Base-by-base conservation (phyloP, 2,888 invertebrate genomes). In the Spodoptera littoralis region DNA sequence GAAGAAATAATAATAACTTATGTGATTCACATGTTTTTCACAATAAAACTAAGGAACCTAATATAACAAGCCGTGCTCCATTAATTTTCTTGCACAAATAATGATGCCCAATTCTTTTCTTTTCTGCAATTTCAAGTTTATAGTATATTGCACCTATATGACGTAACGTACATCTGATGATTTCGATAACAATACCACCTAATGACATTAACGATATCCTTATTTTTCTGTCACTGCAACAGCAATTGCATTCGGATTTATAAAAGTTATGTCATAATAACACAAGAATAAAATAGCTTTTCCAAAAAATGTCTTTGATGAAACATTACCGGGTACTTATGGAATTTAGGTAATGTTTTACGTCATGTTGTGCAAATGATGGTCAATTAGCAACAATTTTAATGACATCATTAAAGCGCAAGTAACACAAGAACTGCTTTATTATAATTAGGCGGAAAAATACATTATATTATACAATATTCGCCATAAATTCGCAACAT, bases 201-300 rank as follows among this genome's bases (percentile, higher is more conserved):
- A 55, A 73, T 48, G 50, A 58, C 52, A 9, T 46, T 22, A 43
- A 24, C 52, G 47, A 56, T 54, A 24, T 48, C 50, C 45, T 22
- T 22, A 56, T 48, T 52, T 58, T 55, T 55, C 8, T 54, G 51
- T 27, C 64, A 52, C 18, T 50, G 51, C 54, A 68, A n/a, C 45
- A 42, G 27, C 18, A 68, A 68, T 68, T 60, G 66, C 53, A 60
- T 27, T 66, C 53, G 41, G 49, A 18, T 18, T 49, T 59, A 73
- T 61, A 36, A 1, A 8, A 42, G 50, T 76, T 68, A 69, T 62
- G 68, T 49, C 76, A 76, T 58, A 59, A 52, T 22, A 41, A 49
- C 18, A 27, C 64, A 56, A 56, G 57, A 71, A 53, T 13, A 55
- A 43, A 51, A 56, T 57, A 27, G 3, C 56, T 36, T 69, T 64